Evolutionary conservation across 1,140 invertebrate genomes (phyloP), one percentile per base, ranked within the genome.

Genomic region (Zaprionus gabonicus): DNA sequence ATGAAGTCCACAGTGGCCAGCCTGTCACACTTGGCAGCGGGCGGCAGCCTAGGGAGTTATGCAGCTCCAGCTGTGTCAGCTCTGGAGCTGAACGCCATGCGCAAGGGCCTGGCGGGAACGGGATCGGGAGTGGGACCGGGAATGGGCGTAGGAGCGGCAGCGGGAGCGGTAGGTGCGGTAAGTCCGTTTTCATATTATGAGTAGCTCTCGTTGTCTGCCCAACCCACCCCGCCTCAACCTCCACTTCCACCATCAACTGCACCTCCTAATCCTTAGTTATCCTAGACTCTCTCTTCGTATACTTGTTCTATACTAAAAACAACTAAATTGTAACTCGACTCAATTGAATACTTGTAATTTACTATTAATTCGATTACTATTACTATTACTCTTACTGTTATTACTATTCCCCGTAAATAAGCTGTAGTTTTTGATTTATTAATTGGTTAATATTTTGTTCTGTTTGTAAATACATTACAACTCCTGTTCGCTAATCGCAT

Each of bases 101-200:
- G 90, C 65, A 91, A 91, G 76, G 79, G 82, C 71, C 81, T 91
- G 76, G 68, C 86, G 71, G 83, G 82, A 58, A 38, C 56, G 41
- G 70, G 62, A 66, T 9, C 64, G 56, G 72, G 72, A 75, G 41
- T 41, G 72, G 72, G 65, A 62, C 27, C 58, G 68, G 72, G 67
- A 64, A 34, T 56, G 67, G 72, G 67, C 46, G 46, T 64, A 68
- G 72, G 51, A 59, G 67, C 67, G 60, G 72, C 58, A 71, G 59
- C 72, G 67, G 72, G 72, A 75, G 67, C 72, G 53, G 72, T 75
- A 86, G 86, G 82, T 78, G 86, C 86, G 86, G 86, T 91, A 90
- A 90, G 86, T 90, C 86, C 86, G 87, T 90, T 91, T 91, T 85
- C 86, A 86, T 75, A 86, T 75, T 90, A 90, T 88, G 81, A 80